Evolutionary conservation across 2,113 vertebrate genomes (phyloP).

Genomic region (Etia nguti): DNA sequence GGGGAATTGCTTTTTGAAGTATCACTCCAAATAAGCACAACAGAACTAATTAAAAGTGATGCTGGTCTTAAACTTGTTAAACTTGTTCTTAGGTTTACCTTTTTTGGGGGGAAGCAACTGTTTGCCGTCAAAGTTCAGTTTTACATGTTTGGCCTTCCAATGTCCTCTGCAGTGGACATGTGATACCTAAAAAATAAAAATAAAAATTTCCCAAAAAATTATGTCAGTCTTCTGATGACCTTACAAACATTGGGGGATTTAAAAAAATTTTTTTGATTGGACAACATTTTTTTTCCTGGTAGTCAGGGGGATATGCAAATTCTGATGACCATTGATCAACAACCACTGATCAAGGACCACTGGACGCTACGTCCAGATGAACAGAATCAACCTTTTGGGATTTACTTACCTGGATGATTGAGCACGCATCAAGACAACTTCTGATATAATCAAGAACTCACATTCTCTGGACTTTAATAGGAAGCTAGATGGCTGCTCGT

Average conservation of each 20-base stretch:
- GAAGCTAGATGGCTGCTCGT: rapidly evolving
- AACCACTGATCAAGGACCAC: not conserved
- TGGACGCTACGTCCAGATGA: not conserved
- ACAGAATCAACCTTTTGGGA: not conserved
- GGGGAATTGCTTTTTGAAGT: too few relatives aligned
- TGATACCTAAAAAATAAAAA: not conserved
- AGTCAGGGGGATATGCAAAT: not conserved
- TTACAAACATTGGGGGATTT: rapidly evolving
- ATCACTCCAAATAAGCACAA: too few relatives aligned
- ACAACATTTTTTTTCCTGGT: not conserved
- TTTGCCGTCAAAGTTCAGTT: not conserved
- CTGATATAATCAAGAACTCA: not conserved
- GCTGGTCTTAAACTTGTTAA: too few relatives aligned
- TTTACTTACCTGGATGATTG: not conserved
- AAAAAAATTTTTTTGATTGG: not conserved
- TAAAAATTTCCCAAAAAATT: rapidly evolving
- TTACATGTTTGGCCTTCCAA: not conserved
- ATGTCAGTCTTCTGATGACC: not conserved
- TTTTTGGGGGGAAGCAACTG: too few relatives aligned
- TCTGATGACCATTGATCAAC: not conserved
- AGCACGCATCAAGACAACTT: not conserved
- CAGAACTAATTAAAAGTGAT: too few relatives aligned
- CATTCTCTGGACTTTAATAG: rapidly evolving
- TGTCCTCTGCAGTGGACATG: not conserved
- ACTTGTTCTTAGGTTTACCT: too few relatives aligned